These are phyloP conservation scores for Tiliacea citrago DNA, from an alignment of 2,888 invertebrate genomes.

Conservation along the genomic window DNA sequence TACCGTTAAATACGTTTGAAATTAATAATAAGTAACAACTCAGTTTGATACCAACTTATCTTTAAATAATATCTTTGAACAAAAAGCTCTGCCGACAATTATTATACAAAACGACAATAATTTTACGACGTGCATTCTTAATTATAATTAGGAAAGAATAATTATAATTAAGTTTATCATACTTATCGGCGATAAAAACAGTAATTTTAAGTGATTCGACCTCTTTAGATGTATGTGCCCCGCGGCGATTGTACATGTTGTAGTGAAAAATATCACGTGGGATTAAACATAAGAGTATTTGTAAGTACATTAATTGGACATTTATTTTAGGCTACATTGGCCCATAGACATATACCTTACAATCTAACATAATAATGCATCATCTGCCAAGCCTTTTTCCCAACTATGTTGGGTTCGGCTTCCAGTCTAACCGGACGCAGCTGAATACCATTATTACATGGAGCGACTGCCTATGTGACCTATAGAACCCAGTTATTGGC, in stretches of 20 bases:
- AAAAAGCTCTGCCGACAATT: constrained; percentile 32
- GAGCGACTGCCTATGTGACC: too few relatives aligned
- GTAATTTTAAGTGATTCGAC: constrained; percentile 37
- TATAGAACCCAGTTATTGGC: too few relatives aligned
- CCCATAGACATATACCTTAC: too few relatives aligned
- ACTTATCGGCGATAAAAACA: constrained; percentile 50
- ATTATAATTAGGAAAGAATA: constrained; percentile 58
- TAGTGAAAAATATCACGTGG: constrained; percentile 29
- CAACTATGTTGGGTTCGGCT: too few relatives aligned
- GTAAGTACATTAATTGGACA: background rate
- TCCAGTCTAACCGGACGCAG: too few relatives aligned
- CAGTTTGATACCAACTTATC: constrained; percentile 51
- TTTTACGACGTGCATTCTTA: constrained; percentile 44
- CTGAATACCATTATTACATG: too few relatives aligned
- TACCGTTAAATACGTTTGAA: constrained; percentile 21
- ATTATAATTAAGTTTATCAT: constrained; percentile 57
- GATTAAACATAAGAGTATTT: constrained; percentile 11
- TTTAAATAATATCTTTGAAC: constrained; percentile 43
- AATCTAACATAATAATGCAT: too few relatives aligned
- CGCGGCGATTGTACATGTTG: constrained; percentile 39
- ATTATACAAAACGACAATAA: constrained; percentile 38
- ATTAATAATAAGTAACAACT: constrained; percentile 30
- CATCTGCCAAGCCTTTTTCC: too few relatives aligned
- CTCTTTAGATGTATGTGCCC: constrained; percentile 32
- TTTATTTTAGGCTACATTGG: too few relatives aligned